Evolutionary conservation across 2,888 invertebrate species (phyloP), one percentile per base, ranked within the genome.

Genomic region (Aquatica leii): DNA sequence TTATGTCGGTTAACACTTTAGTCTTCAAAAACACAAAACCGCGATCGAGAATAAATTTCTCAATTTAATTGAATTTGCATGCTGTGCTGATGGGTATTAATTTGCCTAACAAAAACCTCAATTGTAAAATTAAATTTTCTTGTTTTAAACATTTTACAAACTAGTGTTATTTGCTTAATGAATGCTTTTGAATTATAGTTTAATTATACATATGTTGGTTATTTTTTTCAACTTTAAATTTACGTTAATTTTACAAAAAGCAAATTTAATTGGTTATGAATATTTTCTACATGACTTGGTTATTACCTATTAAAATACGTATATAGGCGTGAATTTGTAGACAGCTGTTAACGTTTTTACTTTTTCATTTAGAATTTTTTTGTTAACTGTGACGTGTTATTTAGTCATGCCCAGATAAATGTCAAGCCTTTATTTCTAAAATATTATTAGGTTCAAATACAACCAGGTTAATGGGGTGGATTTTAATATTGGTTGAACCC

Each of bases 401-500:
- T 67, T 65, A 67, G 68, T 62, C 65, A 66, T 53, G 65, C 65
- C 55, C 59, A 65, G 65, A 67, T 68, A 62, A 55, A 59, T 60
- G 61, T 65, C 62, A 60, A 69, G 64, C 64, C 60, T 67, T 65
- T 59, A 65, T 60, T 65, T 67, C 62, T 59, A 59, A 59, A 43
- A 55, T 67, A 67, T 67, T 67, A 67, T 67, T 67, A 63, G 54
- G 60, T 59, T 62, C 51, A 49, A 62, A 59, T 62, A 67, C 62
- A 59, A 31, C 37, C 62, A 64, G 68, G 70, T 67, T 65, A 67
- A 66, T 66, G 65, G 73, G 74, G 74, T 71, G 70, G 67, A 67
- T 63, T 74, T 74, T 74, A 72, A 73, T 73, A 73, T 70, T 69
- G 67, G 66, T 58, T n/a, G 63, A 60, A 65, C 73, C 75, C 73